phyloP scores from a whole-genome alignment of 2,888 invertebrate genomes.

The Chrysolina oricalcia region DNA sequence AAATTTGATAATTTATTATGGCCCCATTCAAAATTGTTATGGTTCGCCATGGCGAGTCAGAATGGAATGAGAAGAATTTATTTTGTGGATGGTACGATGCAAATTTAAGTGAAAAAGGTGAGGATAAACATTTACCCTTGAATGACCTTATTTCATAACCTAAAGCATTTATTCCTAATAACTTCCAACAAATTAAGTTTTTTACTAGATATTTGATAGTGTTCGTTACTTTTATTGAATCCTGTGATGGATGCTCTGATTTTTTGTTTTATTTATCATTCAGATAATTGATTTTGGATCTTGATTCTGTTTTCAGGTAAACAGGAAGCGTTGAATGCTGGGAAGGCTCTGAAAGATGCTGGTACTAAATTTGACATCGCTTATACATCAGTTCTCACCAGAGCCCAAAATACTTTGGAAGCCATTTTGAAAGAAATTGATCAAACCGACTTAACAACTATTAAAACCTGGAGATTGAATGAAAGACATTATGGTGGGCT shows the following conservation, averaged over 20 bases:
- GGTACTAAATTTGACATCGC: slow-evolving; percentile 77
- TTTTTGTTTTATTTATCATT: not conserved
- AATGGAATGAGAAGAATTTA: slow-evolving; percentile 78
- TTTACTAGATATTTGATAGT: too few relatives aligned
- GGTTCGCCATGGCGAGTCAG: slow-evolving; percentile 80
- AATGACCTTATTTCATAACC: slow-evolving; percentile 50
- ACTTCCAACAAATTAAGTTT: not conserved
- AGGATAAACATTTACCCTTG: slow-evolving; percentile 61
- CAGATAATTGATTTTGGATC: not conserved
- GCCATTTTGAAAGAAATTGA: slow-evolving; percentile 76
- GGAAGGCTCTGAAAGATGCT: slow-evolving; percentile 77
- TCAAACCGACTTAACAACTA: slow-evolving; percentile 74
- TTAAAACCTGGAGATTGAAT: slow-evolving; percentile 78
- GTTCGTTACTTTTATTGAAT: not conserved
- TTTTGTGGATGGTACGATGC: slow-evolving; percentile 80
- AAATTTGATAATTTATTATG: slow-evolving; percentile 54
- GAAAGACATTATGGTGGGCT: slow-evolving; percentile 81
- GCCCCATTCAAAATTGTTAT: slow-evolving; percentile 76
- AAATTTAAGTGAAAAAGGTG: slow-evolving; percentile 76
- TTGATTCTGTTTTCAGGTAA: slow-evolving; percentile 70
- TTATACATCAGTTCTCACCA: slow-evolving; percentile 78
- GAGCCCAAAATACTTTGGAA: slow-evolving; percentile 77
- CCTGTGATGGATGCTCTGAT: slow-evolving; percentile 11
- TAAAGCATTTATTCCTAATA: slow-evolving; percentile 24
- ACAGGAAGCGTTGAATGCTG: slow-evolving; percentile 76